phyloP scores from a whole-genome alignment of 2,113 vertebrate genomes.

The Otus sunia region DNA sequence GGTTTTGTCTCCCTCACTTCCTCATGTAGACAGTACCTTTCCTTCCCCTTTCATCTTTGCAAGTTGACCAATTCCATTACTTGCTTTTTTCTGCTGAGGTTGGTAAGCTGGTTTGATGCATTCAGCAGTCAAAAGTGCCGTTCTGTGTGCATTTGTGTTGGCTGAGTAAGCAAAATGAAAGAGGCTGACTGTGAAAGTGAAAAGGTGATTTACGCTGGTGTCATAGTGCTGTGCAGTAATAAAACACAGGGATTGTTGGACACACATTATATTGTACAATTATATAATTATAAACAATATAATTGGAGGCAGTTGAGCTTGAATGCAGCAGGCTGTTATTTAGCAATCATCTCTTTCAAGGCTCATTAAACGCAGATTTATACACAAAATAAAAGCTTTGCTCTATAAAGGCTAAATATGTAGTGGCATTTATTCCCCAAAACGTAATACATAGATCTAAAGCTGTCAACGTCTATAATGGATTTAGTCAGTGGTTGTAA shows the following conservation, averaged over 20 bases:
- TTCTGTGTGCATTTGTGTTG: neutral
- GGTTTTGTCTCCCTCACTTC: neutral
- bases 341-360: slow-evolving; percentile 73
- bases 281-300: slow-evolving; percentile 71
- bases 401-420: slow-evolving; percentile 41
- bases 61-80: neutral
- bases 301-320: slow-evolving; percentile 70
- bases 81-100: slow-evolving; percentile 35
- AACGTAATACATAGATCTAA: slow-evolving; percentile 1
- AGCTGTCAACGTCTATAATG: neutral
- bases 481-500: slow-evolving; percentile 28
- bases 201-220: slow-evolving; percentile 53
- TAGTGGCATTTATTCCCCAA: slow-evolving; percentile 55
- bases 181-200: slow-evolving; percentile 44
- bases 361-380: slow-evolving; percentile 72
- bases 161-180: slow-evolving; percentile 51
- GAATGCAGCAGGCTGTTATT: slow-evolving; percentile 67
- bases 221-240: slow-evolving; percentile 29
- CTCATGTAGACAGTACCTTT: neutral
- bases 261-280: slow-evolving; percentile 61
- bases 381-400: slow-evolving; percentile 64
- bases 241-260: slow-evolving; percentile 57
- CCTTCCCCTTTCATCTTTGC: neutral
- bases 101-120: slow-evolving; percentile 7
- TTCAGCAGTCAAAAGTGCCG: slow-evolving; percentile 29